Evolutionary conservation across 2,888 invertebrate genomes (phyloP), one percentile per base, ranked within the genome.

Genomic region (Pardosa pseudoannulata): DNA sequence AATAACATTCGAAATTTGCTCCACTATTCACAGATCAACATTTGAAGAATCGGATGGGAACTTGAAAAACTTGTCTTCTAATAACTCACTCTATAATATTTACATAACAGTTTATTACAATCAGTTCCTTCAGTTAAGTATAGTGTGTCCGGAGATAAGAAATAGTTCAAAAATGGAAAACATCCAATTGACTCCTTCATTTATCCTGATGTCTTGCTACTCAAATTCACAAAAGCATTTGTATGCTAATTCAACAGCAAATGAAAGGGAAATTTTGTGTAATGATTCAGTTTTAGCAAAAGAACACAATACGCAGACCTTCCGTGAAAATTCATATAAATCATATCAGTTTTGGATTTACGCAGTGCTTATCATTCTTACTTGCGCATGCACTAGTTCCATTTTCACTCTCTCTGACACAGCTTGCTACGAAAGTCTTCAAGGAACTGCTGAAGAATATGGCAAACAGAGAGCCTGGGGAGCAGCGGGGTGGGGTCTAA

Each of bases 401-500:
- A 71, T 87, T 6, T 82, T 88, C 23, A 89, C 88, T 5, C 79
- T 89, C 0, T 88, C 87, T 1, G 89, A 89, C 46, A 83, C 88
- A 9, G 78, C 80, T 65, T 72, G 88, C 70, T 76, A 88, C 72
- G 88, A 88, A 71, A 75, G 68, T 50, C 50, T 85, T 27, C 36
- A 73, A 19, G 71, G 73, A 11, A 72, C 32, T 6, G 72, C 50
- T 16, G 28, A 70, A 13, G 74, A 76, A n/a, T 89, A 80, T 65
- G 89, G 89, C 0, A 56, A 50, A 7, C 81, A 85, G 64, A 71
- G 89, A 29, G 70, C 89, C 16, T 89, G 85, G 81, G 89, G 89
- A 11, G 87, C 88, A 0, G 19, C 89, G 1, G 85, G 89, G 2
- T 89, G 85, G 80, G 89, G 89, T n/a, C 7, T 80, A 1, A 78